Evolutionary conservation across 2,888 invertebrate genomes (phyloP), one percentile per base, ranked within the genome.

Genomic region (Spilarctia lutea): DNA sequence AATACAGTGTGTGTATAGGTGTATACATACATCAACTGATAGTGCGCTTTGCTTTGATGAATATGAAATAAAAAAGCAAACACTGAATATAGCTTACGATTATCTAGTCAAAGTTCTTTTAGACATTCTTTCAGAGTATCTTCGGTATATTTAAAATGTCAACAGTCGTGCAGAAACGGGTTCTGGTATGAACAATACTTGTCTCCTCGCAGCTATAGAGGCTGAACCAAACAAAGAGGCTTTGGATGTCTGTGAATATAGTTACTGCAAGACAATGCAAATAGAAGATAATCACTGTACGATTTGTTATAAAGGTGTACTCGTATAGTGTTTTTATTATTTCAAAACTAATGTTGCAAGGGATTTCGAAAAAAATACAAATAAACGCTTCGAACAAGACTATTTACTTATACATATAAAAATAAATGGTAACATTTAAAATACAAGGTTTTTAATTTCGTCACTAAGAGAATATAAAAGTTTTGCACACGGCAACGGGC

Each of bases 141-240:
- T 63, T 63, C 30, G 30, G 30, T 27, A 63, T 30, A 16, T 63
- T 63, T 63, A 2, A 63, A 63, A 63, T 63, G 63, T 60, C 60
- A 60, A 60, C 60, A 27, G 60, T 27, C 16, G 16, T 30, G 16
- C 60, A 27, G 60, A n/a, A 30, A 30, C 63, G 30, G 16, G 6
- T 63, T 63, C 27, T 63, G 30, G 63, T 63, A 68, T 33, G 48
- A 68, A 68, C 68, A 68, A 68, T 68, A 68, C 68, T 68, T 68
- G 68, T 68, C 68, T 48, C 45, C 68, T 33, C 13, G 45, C 30
- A 18, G 45, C 68, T 68, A 30, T 68, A 20, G 45, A 27, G 20
- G 48, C 30, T 48, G 48, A 68, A 68, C 30, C 7, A 48, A 68
- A 68, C 68, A 68, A 68, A 48, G 48, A 24, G 67, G 45, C 68